Conservation (phyloP, 64 coral and sea anemone genomes). For the Dendronephthya gigantea region DNA sequence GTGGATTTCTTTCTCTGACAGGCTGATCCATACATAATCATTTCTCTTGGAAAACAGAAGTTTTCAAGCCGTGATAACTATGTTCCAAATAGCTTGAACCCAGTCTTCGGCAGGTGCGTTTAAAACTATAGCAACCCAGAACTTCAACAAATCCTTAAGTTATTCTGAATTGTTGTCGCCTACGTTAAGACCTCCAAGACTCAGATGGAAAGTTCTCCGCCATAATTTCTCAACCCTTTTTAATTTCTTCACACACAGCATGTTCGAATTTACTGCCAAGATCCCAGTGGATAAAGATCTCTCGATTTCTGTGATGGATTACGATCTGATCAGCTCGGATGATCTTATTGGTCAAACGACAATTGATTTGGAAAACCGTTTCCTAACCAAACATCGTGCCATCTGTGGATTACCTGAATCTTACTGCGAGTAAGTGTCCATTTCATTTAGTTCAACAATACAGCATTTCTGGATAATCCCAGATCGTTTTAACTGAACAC, state of each 20-base stretch:
- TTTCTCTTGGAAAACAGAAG: constrained; percentile 43
- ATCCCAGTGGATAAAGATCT: constrained; percentile 90
- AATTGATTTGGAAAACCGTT: constrained; percentile 88
- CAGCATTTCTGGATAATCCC: neutral
- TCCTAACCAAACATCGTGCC: constrained; percentile 65
- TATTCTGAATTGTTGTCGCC: too few species aligned
- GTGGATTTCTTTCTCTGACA: neutral
- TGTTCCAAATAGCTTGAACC: constrained; percentile 42
- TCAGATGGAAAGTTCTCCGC: too few species aligned
- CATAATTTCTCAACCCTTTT: too few species aligned
- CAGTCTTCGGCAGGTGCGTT: constrained; percentile 47
- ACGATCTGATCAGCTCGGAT: constrained; percentile 78
- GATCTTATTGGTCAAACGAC: constrained; percentile 86
- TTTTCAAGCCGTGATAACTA: constrained; percentile 43
- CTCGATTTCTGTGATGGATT: constrained; percentile 75
- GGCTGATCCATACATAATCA: constrained; percentile 47
- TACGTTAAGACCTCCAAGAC: too few species aligned
- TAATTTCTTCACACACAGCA: constrained; percentile 48
- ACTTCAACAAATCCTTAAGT: too few species aligned
- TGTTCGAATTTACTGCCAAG: constrained; percentile 81
- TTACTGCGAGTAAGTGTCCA: constrained; percentile 74
- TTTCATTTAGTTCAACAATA: neutral
- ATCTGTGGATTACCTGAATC: constrained; percentile 78
- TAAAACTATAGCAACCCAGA: too few species aligned
- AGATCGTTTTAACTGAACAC: too few species aligned